A percentile compares a stretch with the other conserved stretches of the same genome.
Evolutionary conservation across 2,888 invertebrate genomes (phyloP).

Genomic region (Holacanthella duospinosa): DNA sequence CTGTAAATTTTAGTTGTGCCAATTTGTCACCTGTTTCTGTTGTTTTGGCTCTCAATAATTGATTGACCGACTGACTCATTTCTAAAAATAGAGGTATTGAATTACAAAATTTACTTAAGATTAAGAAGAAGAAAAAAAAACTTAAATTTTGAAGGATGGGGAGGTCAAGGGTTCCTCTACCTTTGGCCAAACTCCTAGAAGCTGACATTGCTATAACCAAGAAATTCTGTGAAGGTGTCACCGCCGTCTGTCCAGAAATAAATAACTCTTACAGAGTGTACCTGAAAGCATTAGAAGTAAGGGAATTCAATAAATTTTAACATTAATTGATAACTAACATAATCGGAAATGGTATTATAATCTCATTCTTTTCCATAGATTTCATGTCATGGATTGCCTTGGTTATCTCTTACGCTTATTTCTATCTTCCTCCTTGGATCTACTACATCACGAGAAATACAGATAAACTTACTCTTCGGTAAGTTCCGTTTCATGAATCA

Average conservation of each 20-base stretch:
- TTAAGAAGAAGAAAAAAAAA: too few relatives aligned
- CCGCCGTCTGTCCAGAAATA: constrained; percentile 40
- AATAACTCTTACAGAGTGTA: constrained; percentile 41
- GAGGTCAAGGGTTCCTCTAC: constrained; percentile 35
- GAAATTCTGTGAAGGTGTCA: constrained; percentile 40
- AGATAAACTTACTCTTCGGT: constrained; percentile 78
- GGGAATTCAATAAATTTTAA: neutral
- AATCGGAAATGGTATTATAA: too few relatives aligned
- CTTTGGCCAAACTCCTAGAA: constrained; percentile 40
- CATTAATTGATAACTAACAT: too few relatives aligned
- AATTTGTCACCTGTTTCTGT: too few relatives aligned
- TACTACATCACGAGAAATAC: constrained; percentile 60
- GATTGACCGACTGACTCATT: too few relatives aligned
- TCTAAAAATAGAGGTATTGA: too few relatives aligned
- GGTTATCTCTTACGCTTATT: constrained; percentile 66
- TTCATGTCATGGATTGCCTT: constrained; percentile 79
- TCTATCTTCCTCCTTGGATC: constrained; percentile 66
- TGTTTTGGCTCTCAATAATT: too few relatives aligned
- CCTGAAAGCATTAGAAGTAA: constrained; percentile 48
- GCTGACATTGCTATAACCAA: constrained; percentile 42
- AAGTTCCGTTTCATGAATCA: constrained; percentile 41
- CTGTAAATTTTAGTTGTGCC: too few relatives aligned
- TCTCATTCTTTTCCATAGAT: constrained; percentile 46
- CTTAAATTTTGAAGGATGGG: too few relatives aligned
- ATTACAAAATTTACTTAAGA: too few relatives aligned